phyloP scores from a whole-genome alignment of 1,140 invertebrate species.

The Samia ricini region DNA sequence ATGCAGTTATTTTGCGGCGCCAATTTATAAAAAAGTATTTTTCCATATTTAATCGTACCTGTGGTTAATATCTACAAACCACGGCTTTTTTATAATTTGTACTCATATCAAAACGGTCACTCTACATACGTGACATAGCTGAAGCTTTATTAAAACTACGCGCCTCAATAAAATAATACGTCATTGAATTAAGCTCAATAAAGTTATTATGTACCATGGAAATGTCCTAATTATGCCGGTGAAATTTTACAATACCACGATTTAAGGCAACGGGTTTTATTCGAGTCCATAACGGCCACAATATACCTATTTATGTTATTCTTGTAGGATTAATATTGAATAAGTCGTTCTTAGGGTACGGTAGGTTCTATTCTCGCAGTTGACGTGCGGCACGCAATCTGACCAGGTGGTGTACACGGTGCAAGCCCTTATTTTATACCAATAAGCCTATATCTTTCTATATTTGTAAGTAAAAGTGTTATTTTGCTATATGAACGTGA shows the following conservation, averaged over 20 bases:
- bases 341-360: background rate
- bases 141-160: background rate
- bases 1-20: too few species aligned
- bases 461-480: background rate
- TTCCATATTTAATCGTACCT: too few species aligned
- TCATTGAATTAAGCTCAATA: background rate
- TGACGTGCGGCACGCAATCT: constrained; percentile 30
- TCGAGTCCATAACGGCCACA: background rate
- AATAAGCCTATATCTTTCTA: background rate
- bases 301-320: background rate
- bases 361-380: constrained; percentile 20
- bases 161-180: background rate
- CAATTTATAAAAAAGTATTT: too few species aligned
- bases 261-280: background rate
- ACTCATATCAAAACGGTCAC: too few species aligned
- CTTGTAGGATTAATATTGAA: background rate
- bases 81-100: too few species aligned
- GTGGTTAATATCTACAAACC: too few species aligned
- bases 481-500: too few species aligned
- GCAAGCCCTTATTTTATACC: constrained; percentile 6
- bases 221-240: background rate
- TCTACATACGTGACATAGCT: background rate
- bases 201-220: background rate
- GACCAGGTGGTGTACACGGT: background rate
- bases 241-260: background rate